Evolutionary conservation across 2,797 vertebrate genomes (phyloP), one percentile per base, ranked within the genome.

Genomic region (Eidolon dupreanum): DNA sequence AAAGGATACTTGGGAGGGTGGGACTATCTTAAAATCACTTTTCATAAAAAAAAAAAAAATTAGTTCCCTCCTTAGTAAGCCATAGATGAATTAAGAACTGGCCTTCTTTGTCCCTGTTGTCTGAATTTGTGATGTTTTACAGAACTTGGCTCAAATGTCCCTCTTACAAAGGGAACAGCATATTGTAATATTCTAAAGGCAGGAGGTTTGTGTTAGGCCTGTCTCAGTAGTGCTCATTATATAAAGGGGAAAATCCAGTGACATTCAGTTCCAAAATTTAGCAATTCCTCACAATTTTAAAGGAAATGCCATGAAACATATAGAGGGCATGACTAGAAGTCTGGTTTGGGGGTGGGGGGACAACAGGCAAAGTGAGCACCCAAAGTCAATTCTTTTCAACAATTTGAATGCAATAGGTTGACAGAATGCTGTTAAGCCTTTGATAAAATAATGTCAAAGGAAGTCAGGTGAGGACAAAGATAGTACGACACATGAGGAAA

Each of bases 121-220:
- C 51, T 71, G 65, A 68, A 74, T 71, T 28, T 53, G 43, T 73
- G 66, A 78, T 59, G 41, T 74, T 92, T 92, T 77, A 16, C 4
- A 86, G 92, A 96, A 66, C 19, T 88, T 90, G 82, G 46, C 88
- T 82, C 33, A 28, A 70, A 77, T 24, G 5, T 59, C n/a, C 31
- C 13, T 92, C 78, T 85, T 51, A 38, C 26, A 73, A 79, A 83
- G n/a, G 49, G 26, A 19, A 93, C 20, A 89, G 57, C 33, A 57
- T 8, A 38, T 6, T 53, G 38, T 16, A 41, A 93, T 8, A 59
- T 77, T 81, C 66, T 55, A 82, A 57, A 77, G 31, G 49, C 53
- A 61, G 36, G 22, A 90, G n/a, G 31, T 90, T 20, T 75, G 16
- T 55, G 55, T 73, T 88, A 49, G 77, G 82, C 59, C 49, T 78